Evolutionary conservation across 2,888 invertebrate genomes (phyloP).

Genomic region (Ormyrus thymus): DNA sequence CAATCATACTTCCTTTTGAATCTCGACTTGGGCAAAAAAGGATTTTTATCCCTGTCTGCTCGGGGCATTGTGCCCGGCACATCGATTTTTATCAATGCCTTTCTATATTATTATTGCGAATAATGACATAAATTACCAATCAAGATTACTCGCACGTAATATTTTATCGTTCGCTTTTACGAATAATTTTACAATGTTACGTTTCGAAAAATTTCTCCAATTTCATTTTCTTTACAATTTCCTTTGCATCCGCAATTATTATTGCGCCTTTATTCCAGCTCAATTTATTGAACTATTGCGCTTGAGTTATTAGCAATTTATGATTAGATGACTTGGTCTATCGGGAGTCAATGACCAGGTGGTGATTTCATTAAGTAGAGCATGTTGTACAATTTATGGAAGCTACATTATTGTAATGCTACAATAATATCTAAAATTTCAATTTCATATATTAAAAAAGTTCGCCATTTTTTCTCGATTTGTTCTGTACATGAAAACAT

Average conservation of each 20-base stretch:
- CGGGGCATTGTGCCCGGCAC: slow-evolving; percentile 25
- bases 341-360: too few species aligned
- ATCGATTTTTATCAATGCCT: slow-evolving; percentile 51
- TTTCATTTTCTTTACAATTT: too few species aligned
- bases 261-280: too few species aligned
- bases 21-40: slow-evolving; percentile 34
- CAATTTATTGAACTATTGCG: background rate
- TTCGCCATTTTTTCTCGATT: too few species aligned
- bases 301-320: background rate
- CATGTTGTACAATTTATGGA: slow-evolving; percentile 3
- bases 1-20: slow-evolving; percentile 52
- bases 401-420: too few species aligned
- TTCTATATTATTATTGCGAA: slow-evolving; percentile 51
- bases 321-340: too few species aligned
- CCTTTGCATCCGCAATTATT: too few species aligned
- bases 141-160: slow-evolving; percentile 28
- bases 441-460: too few species aligned
- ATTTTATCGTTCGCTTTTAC: slow-evolving; percentile 36
- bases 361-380: slow-evolving; percentile 11
- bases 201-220: too few species aligned
- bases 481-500: too few species aligned
- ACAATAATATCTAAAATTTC: too few species aligned
- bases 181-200: too few species aligned
- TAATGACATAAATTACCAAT: slow-evolving; percentile 50
- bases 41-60: slow-evolving; percentile 22